Evolutionary conservation across 2,113 vertebrate species (phyloP), one percentile per base, ranked within the genome.

Genomic region (Chroicocephalus ridibundus): DNA sequence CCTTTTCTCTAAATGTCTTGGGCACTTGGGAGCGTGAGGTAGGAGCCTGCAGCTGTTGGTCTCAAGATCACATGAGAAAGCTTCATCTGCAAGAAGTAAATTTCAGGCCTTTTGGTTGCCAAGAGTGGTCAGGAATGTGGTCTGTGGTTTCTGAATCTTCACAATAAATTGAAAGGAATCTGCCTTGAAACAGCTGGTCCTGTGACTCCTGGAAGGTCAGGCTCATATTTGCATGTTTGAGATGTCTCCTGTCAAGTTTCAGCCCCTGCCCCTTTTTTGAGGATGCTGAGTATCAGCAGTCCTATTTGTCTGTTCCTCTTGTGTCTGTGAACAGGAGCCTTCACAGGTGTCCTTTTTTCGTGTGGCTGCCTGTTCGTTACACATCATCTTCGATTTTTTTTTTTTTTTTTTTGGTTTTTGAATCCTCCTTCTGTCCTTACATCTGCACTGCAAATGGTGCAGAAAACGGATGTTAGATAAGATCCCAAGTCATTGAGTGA

Each of bases 121-220:
- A 91, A 64, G 75, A 91, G 84, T 27, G 82, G 74, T 94, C 87
- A 74, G 82, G 87, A 97, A 96, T 81, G 92, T 85, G 90, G 89
- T 83, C 75, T 90, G 96, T 95, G 96, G 94, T 94, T 96, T 95
- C 61, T 88, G 82, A 84, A 80, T 88, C 87, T 51, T 96, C 78
- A 51, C 54, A 90, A 58, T 65, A 83, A 88, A 80, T 57, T 21
- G 46, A 49, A 88, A 91, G 76, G 96, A 97, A 94, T 97, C 75
- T 96, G 66, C 62, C 75, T 85, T 32, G 42, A 74, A 94, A 44
- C 85, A 96, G 68, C 85, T 83, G 85, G 29, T 42, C 76, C 3
- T 9, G 19, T 77, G 85, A 68, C 75, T 96, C 47, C 64, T 8
- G 2, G 42, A 94, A 95, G 92, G 82, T 94, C 92, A 90, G 79